Conservation (phyloP, 2,113 vertebrate species). For the Pseudopipra pipra region DNA sequence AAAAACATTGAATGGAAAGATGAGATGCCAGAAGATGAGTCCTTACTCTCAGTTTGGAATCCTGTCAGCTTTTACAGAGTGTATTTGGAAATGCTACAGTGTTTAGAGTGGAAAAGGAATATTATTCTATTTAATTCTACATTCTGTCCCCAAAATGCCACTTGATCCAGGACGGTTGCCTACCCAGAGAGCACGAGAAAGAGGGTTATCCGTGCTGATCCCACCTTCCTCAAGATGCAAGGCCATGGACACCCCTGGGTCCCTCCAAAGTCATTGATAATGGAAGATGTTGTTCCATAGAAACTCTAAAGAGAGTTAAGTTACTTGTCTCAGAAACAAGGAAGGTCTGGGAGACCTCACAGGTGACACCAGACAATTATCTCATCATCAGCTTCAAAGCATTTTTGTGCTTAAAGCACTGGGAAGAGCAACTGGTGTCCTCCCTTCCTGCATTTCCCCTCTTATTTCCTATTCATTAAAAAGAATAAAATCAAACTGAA, state of each 20-base stretch:
- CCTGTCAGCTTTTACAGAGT: not conserved
- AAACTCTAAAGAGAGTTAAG: not conserved
- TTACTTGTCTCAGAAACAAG: not conserved
- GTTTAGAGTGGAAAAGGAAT: not conserved
- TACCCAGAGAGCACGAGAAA: not conserved
- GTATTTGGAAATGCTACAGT: not conserved
- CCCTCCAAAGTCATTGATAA: not conserved
- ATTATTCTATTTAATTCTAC: not conserved
- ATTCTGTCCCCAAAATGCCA: not conserved
- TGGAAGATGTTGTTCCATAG: not conserved
- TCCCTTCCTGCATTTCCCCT: not conserved
- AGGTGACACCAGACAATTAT: not conserved
- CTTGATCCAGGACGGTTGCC: not conserved
- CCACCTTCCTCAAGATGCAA: not conserved
- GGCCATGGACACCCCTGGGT: not conserved
- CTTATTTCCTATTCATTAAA: not conserved
- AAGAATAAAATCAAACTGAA: not conserved
- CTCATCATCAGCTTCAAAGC: not conserved
- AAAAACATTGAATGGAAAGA: not conserved
- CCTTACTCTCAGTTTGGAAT: not conserved
- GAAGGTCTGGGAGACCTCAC: not conserved
- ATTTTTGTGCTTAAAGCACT: not conserved
- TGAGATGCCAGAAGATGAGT: not conserved
- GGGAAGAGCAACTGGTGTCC: not conserved
- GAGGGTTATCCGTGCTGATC: not conserved